Evolutionary conservation across 2,113 vertebrate genomes (phyloP), one percentile per base, ranked within the genome.

Genomic region (Narcine bancroftii): DNA sequence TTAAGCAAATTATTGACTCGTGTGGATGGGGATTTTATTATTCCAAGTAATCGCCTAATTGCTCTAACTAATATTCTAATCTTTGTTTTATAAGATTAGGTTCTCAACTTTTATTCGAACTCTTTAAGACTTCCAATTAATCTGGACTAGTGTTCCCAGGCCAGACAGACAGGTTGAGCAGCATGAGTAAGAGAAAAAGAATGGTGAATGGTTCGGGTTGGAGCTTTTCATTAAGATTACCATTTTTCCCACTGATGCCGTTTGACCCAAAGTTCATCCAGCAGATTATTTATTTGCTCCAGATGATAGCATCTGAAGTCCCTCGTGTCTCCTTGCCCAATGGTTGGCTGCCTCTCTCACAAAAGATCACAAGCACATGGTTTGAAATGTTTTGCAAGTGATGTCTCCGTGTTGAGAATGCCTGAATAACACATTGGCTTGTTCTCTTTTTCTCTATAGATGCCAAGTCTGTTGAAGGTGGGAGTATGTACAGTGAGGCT

Each of bases 401-500:
- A 36, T 36, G 17, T 21, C 81, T 60, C 26, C 3, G 17, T 39
- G 36, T 60, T 56, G 21, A n/a, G 11, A 87, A 21, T 1, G 9
- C n/a, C n/a, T 17, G 45, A 36, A 83, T 56, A 56, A 4, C 71
- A 24, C 50, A 6, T 19, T 33, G 3, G 29, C 91, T 0, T 92
- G 81, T 76, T 19, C 0, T 92, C n/a, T 93, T 92, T 71, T 95
- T 63, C 93, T 92, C 93, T 92, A 77, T 95, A 98, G 97, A 97
- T 93, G 50, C 95, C 93, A 95, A 95, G 15, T 94, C 95, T 0
- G 56, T 94, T 0, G 96, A 96, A 92, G 93, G 96, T 2, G 93
- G 95, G 56, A 97, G 96, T 1, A 93, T 97, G 77, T 96, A 95
- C 92, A 97, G 96, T 53, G 92, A 95, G 66, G 95, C 39, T 81